A percentile compares a stretch with the other conserved stretches of the same genome.
Conservation (phyloP, 1,140 invertebrate genomes). For the Lerema accius region DNA sequence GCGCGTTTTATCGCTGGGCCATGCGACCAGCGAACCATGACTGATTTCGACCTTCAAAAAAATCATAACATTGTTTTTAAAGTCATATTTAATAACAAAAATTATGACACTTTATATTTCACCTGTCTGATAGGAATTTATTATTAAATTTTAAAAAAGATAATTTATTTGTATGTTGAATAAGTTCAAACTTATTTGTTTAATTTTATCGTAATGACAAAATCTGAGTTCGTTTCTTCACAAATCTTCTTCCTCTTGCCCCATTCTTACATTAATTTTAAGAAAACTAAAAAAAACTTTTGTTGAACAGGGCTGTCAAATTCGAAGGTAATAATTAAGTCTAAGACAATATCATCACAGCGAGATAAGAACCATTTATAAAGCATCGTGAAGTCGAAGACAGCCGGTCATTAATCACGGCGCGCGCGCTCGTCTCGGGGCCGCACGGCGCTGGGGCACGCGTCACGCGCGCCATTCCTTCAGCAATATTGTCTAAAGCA, state of each 20-base stretch:
- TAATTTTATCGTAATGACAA: too few relatives aligned
- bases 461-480: constrained; percentile 77
- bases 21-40: constrained; percentile 33
- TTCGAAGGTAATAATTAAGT: constrained; percentile 22
- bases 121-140: too few relatives aligned
- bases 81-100: too few relatives aligned
- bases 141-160: too few relatives aligned
- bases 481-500: constrained; percentile 82
- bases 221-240: too few relatives aligned
- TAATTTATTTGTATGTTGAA: too few relatives aligned
- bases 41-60: neutral
- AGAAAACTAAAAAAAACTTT: too few relatives aligned
- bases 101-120: too few relatives aligned
- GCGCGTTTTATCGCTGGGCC: constrained; percentile 46
- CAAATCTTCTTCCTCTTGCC: too few relatives aligned
- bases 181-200: too few relatives aligned
- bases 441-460: constrained; percentile 52
- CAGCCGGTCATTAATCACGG: constrained; percentile 35
- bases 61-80: too few relatives aligned
- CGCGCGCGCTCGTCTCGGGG: constrained; percentile 39
- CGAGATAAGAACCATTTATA: constrained; percentile 33
- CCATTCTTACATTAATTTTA: too few relatives aligned
- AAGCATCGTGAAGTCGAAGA: constrained; percentile 27
- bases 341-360: constrained; percentile 30
- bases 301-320: neutral